Evolutionary conservation across 1,140 invertebrate genomes (phyloP).

Genomic region (Cataglyphis hispanica): DNA sequence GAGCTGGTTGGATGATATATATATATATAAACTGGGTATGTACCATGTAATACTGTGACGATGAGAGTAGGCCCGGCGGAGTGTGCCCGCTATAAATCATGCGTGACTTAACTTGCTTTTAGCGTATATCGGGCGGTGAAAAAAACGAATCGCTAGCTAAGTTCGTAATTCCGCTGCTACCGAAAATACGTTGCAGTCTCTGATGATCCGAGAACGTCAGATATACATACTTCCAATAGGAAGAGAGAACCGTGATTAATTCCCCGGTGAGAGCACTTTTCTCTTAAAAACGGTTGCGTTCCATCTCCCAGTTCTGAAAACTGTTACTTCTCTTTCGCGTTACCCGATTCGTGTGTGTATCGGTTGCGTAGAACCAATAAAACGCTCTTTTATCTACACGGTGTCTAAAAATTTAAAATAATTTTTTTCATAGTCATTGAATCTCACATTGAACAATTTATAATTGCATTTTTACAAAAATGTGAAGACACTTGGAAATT

Average conservation of each 20-base stretch:
- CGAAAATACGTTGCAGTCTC: conserved; percentile 47
- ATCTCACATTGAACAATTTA: background rate
- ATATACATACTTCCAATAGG: conserved; percentile 50
- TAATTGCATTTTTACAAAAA: background rate
- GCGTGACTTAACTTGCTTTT: conserved; percentile 66
- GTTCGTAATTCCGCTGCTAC: conserved; percentile 46
- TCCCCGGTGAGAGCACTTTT: conserved; percentile 61
- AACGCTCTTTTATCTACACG: conserved; percentile 33
- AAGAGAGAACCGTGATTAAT: conserved; percentile 69
- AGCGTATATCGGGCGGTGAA: conserved; percentile 22
- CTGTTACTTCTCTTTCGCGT: conserved; percentile 57
- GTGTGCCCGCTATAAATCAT: conserved; percentile 69
- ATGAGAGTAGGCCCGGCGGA: conserved; percentile 25
- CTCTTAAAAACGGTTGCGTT: conserved; percentile 64
- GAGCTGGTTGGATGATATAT: conserved; percentile 1
- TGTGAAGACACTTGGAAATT: too few relatives aligned
- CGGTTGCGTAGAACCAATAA: conserved; percentile 63
- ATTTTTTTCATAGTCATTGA: background rate
- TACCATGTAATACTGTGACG: conserved; percentile 47
- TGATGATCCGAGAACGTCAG: conserved; percentile 47
- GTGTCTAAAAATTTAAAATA: conserved; percentile 33
- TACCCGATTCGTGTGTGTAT: conserved; percentile 50
- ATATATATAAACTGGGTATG: conserved; percentile 43
- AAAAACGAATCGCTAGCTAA: conserved; percentile 30
- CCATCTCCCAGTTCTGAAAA: conserved; percentile 52